phyloP scores from a whole-genome alignment of 1,140 invertebrate species.

The Diorhabda sublineata region DNA sequence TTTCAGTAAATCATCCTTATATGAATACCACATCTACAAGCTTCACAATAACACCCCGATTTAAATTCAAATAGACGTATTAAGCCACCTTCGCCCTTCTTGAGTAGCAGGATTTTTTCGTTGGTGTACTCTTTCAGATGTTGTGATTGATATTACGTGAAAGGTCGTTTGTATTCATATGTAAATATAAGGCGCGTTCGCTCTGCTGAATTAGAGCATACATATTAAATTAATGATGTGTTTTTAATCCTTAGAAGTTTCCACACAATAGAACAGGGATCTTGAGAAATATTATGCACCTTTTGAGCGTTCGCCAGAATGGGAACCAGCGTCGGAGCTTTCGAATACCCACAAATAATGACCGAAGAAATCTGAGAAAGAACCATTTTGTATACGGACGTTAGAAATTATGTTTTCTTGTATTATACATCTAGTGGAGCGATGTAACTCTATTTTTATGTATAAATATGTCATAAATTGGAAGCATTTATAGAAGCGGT shows the following conservation, averaged over 20 bases:
- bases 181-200: conserved; percentile 26
- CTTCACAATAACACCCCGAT: neutral
- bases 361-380: too few relatives aligned
- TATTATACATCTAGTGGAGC: too few relatives aligned
- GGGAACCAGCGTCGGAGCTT: neutral
- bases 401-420: too few relatives aligned
- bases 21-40: too few relatives aligned
- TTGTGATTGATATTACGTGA: conserved; percentile 8
- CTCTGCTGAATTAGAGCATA: conserved; percentile 23
- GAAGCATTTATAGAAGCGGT: too few relatives aligned
- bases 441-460: too few relatives aligned
- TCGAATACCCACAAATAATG: neutral
- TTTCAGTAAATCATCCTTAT: too few relatives aligned
- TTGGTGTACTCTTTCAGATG: neutral
- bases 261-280: conserved; percentile 17
- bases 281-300: conserved; percentile 11
- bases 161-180: conserved; percentile 27
- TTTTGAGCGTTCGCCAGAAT: conserved; percentile 14
- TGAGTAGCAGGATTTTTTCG: neutral
- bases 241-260: conserved; percentile 26
- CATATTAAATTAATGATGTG: conserved; percentile 34
- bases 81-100: neutral
- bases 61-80: neutral
- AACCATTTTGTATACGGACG: too few relatives aligned
- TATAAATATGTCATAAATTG: too few relatives aligned